Conservation (phyloP, 2,888 invertebrate species). For the Ellobium chinense region DNA sequence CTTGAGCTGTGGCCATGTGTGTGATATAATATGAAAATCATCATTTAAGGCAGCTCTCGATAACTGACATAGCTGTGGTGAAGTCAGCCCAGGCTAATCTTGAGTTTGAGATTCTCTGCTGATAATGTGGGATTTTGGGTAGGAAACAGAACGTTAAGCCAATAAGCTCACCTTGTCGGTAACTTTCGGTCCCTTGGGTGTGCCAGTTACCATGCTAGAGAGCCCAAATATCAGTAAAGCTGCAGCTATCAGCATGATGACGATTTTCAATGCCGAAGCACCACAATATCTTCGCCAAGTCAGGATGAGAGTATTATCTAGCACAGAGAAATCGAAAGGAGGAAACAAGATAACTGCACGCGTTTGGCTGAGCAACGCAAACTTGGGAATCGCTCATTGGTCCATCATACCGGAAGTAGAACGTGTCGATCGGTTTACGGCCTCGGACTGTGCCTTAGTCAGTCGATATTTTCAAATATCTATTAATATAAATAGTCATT, state of each 20-base stretch:
- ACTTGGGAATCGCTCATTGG: background rate
- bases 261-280: background rate
- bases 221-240: slow-evolving; percentile 37
- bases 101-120: no score
- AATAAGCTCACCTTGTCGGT: slow-evolving; percentile 50
- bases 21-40: no score
- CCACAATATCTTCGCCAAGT: background rate
- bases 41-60: no score
- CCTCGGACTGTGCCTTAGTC: no score
- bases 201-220: slow-evolving; percentile 30
- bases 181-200: slow-evolving; percentile 47
- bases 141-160: no score
- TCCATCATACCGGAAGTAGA: background rate
- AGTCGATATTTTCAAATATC: no score
- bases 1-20: no score
- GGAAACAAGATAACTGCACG: background rate
- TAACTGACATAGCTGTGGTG: no score
- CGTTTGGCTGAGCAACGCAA: background rate
- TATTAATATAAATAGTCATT: no score
- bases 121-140: no score
- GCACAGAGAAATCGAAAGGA: background rate
- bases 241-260: slow-evolving; percentile 36
- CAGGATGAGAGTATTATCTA: background rate
- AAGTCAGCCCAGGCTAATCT: no score
- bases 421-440: background rate